Percentiles rank a stretch among this genome's conserved stretches.
Evolutionary conservation across 1,140 invertebrate species (phyloP).

Genomic region (Penaeus indicus): DNA sequence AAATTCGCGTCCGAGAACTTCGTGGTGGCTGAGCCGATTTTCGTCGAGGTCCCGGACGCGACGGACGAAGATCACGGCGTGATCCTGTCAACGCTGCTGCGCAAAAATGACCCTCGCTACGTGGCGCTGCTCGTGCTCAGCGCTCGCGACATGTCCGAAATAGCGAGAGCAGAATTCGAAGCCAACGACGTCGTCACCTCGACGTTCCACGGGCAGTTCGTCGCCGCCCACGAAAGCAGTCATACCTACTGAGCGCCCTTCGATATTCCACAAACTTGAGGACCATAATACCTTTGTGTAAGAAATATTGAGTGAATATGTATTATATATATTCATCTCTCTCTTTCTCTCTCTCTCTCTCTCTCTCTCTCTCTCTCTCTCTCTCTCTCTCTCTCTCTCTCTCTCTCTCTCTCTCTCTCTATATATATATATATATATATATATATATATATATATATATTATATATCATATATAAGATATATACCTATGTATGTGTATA

Average conservation of each 20-base stretch:
- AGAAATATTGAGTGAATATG: neutral
- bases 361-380: no score
- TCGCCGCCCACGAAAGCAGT: neutral
- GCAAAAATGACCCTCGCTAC: constrained; percentile 64
- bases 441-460: no score
- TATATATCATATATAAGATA: no score
- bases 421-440: no score
- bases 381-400: no score
- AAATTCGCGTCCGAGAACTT: constrained; percentile 65
- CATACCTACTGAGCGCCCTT: constrained; percentile 24
- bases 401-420: no score
- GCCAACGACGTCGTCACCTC: constrained; percentile 67
- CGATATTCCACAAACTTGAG: neutral
- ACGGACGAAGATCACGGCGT: constrained; percentile 70
- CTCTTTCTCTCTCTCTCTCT: no score
- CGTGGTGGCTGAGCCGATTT: constrained; percentile 69
- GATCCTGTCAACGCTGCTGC: constrained; percentile 67
- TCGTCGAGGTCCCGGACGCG: constrained; percentile 68
- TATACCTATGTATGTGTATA: no score
- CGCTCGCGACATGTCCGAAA: constrained; percentile 68
- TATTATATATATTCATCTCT: neutral
- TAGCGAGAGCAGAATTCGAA: constrained; percentile 67
- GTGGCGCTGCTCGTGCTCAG: constrained; percentile 68
- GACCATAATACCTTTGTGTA: neutral
- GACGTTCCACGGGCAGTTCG: constrained; percentile 68